Base-by-base conservation (phyloP, 2,797 vertebrate genomes). In the Forpus xanthops region DNA sequence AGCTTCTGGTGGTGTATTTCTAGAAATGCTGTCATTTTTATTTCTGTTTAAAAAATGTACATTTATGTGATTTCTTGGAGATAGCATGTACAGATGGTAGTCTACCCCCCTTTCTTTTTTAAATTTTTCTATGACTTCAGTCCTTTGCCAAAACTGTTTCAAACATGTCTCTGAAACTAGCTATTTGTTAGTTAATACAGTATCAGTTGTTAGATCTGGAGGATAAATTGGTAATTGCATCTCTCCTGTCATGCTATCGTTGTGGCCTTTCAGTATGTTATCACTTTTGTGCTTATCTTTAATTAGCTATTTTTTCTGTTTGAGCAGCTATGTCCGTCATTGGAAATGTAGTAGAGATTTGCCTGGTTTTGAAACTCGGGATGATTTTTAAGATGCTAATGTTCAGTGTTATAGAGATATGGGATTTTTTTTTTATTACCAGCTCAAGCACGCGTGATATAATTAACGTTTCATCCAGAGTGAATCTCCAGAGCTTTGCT, bases 381-480 rank as follows among this genome's bases (percentile, higher is more conserved):
- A 23, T 85, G 45, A 25, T 77, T 93, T 93, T 91, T 80, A 61
- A 77, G 65, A 89, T 85, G 30, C 2, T 82, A 12, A 41, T 71
- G 11, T 68, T 87, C 45, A 84, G 11, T 56, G 27, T 68, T 58
- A 28, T 7, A 44, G 37, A 67, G 55, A 83, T 52, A 68, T 4
- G 5, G 9, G 16, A 35, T 30, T 73, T 91, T 92, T 73, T 91
- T 92, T 83, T 89, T 75, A 61, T 61, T 61, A 55, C 15, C 23
- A 78, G 42, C 58, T 91, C 53, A 68, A 25, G 42, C 8, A 6
- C 44, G 12, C 1, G 2, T 60, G 73, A 20, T 88, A 14, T 70
- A 84, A 94, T 90, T 89, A 81, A 83, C 91, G 7, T 92, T 91
- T 86, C 4, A 2, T 81, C 62, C 73, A 88, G 79, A 88, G 56